Evolutionary conservation across 2,113 vertebrate species (phyloP), one percentile per base, ranked within the genome.

Genomic region (Callipepla californica): DNA sequence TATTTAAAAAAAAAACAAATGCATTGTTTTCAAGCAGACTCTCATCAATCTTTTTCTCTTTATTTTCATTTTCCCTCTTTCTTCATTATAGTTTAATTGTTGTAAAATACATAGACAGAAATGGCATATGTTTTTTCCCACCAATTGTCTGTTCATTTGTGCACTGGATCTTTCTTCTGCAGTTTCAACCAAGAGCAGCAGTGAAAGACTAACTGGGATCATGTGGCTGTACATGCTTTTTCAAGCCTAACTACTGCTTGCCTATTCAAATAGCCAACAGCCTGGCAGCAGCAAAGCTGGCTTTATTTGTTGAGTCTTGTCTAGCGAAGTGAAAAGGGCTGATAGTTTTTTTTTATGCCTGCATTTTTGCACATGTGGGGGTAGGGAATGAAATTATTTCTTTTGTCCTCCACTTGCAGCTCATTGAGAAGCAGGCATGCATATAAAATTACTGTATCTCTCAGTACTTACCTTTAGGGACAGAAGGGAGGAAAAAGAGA

Each of bases 291-390:
- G 94, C 80, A 89, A 84, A 91, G 88, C 94, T 90, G 91, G 79
- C 75, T 94, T 94, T 97, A 97, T 97, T 97, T 97, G 97, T 97
- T 97, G 95, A 96, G 96, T 97, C 95, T 97, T 96, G 97, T 95
- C 93, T 95, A 96, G 87, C 18, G 85, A 96, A 97, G 96, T 97
- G 97, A 97, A 97, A 96, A 96, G 91, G 83, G 53, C 85, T 94
- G 93, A 72, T 34, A 45, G 45, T 36, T 91, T 78, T 42, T 79
- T 92, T 80, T 61, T 61, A 89, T 80, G 77, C 50, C 85, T 96
- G 83, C 85, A 93, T 96, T 96, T 97, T 96, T 96, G 69, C 89
- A 70, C 87, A 87, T 85, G 76, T 94, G 59, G 90, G 92, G 84
- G 84, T 87, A 93, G 93, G 94, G 95, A 92, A 72, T 94, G 45